Evolutionary conservation across 2,888 invertebrate genomes (phyloP).

Genomic region (Carterocephalus palaemon): DNA sequence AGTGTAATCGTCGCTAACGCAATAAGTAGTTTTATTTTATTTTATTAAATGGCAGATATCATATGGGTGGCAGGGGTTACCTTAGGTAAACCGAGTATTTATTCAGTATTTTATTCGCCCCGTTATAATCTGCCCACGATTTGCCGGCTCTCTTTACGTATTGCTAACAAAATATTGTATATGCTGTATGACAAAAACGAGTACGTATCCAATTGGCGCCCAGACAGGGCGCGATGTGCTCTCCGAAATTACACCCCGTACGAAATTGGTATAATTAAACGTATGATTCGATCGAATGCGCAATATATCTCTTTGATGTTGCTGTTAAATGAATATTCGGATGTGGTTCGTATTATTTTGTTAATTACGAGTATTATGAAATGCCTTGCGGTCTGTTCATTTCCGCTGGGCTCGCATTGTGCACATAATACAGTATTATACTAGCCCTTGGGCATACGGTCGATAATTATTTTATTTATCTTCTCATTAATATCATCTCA

Average conservation of each 20-base stretch:
- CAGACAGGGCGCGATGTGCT: neutral
- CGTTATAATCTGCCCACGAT: too few relatives aligned
- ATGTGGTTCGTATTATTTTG: constrained; percentile 55
- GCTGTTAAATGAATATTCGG: constrained; percentile 57
- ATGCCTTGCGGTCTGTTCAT: constrained; percentile 58
- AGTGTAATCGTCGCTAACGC: too few relatives aligned
- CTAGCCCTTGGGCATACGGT: constrained; percentile 1
- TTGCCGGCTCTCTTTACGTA: too few relatives aligned
- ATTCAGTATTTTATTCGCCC: too few relatives aligned
- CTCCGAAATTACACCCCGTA: constrained; percentile 17
- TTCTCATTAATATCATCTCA: too few relatives aligned
- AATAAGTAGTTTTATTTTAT: too few relatives aligned
- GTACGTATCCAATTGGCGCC: constrained; percentile 2
- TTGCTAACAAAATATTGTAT: too few relatives aligned
- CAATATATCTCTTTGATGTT: constrained; percentile 63
- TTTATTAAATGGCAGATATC: too few relatives aligned
- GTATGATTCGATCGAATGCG: constrained; percentile 54
- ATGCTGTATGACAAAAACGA: too few relatives aligned
- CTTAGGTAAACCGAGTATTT: too few relatives aligned
- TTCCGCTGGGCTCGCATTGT: constrained; percentile 43
- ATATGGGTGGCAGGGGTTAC: too few relatives aligned
- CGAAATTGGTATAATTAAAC: constrained; percentile 50
- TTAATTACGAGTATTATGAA: constrained; percentile 65
- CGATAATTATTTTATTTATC: neutral
- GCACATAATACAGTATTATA: constrained; percentile 13